Percentiles rank a stretch among this genome's conserved stretches.
Evolutionary conservation across 37 sponge, comb jelly and placozoan genomes (phyloP).

Genomic region (Cliona cf. orientalis): DNA sequence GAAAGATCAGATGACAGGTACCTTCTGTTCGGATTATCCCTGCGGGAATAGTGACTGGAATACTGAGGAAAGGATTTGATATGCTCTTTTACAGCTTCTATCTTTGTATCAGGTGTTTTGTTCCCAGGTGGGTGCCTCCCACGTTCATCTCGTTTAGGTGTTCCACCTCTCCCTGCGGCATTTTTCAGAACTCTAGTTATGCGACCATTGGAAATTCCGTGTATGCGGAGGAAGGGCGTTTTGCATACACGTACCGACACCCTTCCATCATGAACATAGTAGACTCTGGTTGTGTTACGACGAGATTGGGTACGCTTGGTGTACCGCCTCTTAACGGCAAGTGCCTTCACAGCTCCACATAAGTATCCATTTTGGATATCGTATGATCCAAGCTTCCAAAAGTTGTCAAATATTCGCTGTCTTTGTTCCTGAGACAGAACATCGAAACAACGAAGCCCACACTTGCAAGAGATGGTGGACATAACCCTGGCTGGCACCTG

Average conservation of each 20-base stretch:
- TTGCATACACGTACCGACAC: constrained; percentile 26
- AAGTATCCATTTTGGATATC: constrained; percentile 35
- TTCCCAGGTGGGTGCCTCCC: constrained; percentile 19
- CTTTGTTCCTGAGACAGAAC: constrained; percentile 13
- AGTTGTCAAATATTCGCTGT: constrained; percentile 31
- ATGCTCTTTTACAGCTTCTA: constrained; percentile 29
- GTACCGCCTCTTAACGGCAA: background rate
- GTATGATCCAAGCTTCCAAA: constrained; percentile 15
- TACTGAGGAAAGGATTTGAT: constrained; percentile 38
- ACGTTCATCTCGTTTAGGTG: constrained; percentile 21
- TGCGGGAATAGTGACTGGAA: constrained; percentile 44
- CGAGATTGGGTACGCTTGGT: background rate
- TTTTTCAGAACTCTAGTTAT: constrained; percentile 5
- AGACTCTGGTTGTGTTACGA: background rate
- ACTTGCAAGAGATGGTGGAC: too few relatives aligned
- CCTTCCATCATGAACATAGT: background rate
- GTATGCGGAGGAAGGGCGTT: background rate
- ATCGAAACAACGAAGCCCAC: too few relatives aligned
- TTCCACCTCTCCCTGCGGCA: background rate
- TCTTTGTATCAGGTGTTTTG: constrained; percentile 10
- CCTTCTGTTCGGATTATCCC: constrained; percentile 30
- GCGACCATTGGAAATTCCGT: constrained; percentile 23
- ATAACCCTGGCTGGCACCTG: too few relatives aligned
- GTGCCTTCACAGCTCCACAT: constrained; percentile 26
- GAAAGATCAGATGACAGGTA: constrained; percentile 16